Percentiles rank a stretch among this genome's conserved stretches.
Evolutionary conservation across 2,797 vertebrate genomes (phyloP).

Genomic region (Toxotes lorentzi): DNA sequence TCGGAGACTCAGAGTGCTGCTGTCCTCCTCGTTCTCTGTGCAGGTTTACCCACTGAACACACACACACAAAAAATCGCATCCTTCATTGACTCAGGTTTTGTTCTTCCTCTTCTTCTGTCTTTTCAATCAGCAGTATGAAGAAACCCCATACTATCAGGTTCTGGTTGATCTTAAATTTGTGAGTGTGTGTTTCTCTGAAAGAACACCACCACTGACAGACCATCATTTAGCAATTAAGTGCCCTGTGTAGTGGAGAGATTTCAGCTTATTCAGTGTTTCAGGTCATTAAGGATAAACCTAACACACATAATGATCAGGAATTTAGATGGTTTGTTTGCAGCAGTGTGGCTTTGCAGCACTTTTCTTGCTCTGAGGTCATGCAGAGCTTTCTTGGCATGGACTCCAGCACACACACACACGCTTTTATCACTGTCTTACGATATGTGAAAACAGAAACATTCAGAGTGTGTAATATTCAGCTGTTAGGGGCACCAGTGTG

Average conservation of each 20-base stretch:
- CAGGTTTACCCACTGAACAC: too few relatives aligned
- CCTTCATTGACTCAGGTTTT: neutral
- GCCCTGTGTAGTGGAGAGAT: conserved; percentile 34
- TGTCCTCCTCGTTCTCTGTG: neutral
- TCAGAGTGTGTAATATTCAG: conserved; percentile 6
- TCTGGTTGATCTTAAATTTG: conserved; percentile 10
- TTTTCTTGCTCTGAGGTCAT: conserved; percentile 46
- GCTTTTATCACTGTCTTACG: conserved; percentile 4
- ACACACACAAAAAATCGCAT: neutral
- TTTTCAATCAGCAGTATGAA: neutral
- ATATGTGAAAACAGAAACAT: conserved; percentile 29
- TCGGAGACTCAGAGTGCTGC: neutral
- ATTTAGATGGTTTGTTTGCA: conserved; percentile 59
- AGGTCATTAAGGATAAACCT: conserved; percentile 69
- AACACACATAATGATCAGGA: conserved; percentile 67
- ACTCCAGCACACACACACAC: conserved; percentile 23
- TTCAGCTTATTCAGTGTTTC: conserved; percentile 66
- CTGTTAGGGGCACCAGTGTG: conserved; percentile 23
- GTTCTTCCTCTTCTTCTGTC: neutral
- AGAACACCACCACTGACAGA: conserved; percentile 37
- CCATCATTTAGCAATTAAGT: conserved; percentile 64
- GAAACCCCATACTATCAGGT: neutral
- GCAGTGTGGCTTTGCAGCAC: conserved; percentile 34
- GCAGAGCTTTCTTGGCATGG: conserved; percentile 20
- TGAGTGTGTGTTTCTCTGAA: conserved; percentile 25